These are phyloP conservation scores for Leptarthrus brevirostris DNA, from an alignment of 2,888 invertebrate genomes.

Conservation along the genomic window DNA sequence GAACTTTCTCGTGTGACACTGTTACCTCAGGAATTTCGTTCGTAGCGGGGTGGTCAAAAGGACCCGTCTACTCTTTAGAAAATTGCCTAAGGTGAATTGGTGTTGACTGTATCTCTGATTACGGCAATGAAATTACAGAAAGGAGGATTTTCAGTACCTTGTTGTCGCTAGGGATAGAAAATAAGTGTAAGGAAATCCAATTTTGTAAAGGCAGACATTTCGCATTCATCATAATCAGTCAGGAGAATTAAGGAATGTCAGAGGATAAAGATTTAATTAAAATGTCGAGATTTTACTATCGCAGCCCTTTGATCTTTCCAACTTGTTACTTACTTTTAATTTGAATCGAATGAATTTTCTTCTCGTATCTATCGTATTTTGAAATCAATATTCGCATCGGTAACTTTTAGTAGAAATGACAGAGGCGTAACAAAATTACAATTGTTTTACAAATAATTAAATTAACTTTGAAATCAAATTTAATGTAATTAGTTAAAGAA, in stretches of 20 bases:
- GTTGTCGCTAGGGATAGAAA: neutral
- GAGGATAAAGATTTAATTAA: slow-evolving; percentile 15
- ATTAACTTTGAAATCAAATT: no score
- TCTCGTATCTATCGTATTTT: no score
- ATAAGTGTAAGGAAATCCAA: slow-evolving; percentile 12
- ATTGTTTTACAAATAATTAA: no score
- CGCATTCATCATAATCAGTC: slow-evolving; percentile 42
- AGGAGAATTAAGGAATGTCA: neutral
- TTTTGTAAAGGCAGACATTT: no score
- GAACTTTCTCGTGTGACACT: slow-evolving; percentile 41
- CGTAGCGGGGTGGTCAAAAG: neutral
- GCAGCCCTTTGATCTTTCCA: slow-evolving; percentile 8
- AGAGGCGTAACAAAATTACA: no score
- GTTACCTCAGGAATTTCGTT: slow-evolving; percentile 25
- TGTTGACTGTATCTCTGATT: slow-evolving; percentile 46
- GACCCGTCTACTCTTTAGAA: neutral
- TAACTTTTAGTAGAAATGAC: no score
- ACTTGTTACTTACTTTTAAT: no score
- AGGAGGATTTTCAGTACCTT: neutral
- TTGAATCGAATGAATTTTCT: no score
- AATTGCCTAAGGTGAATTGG: slow-evolving; percentile 37
- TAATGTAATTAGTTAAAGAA: no score
- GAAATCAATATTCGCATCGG: no score
- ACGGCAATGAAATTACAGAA: slow-evolving; percentile 38
- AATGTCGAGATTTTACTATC: neutral